Base-by-base conservation (phyloP, 2,797 vertebrate genomes). In the Notamacropus eugenii region DNA sequence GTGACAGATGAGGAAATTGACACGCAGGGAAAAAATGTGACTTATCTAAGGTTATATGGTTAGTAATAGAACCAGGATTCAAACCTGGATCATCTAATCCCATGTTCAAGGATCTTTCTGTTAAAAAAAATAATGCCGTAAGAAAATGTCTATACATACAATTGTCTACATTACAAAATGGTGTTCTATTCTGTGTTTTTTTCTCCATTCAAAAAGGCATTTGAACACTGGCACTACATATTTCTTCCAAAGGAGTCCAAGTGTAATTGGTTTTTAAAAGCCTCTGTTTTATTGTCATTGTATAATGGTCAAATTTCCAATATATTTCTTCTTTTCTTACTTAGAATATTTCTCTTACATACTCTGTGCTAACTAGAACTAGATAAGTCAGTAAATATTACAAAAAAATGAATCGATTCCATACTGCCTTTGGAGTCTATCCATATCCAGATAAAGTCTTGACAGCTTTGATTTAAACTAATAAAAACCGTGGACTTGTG, bases 401-500 rank as follows among this genome's bases (percentile, higher is more conserved):
- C 98, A 98, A 98, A 98, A 98, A 98, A 52, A 52, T 98, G 95
- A 98, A 98, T 97, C 98, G 98, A 98, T 98, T 99, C 98, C 98
- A 98, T 98, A 99, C 98, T 99, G 99, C 98, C 99, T 98, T 98
- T 98, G 98, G 98, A 98, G 98, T 98, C 98, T 98, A 97, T 98
- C 98, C 99, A 98, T 98, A 98, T 99, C 98, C 98, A 97, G 96
- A 98, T 98, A 98, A 98, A 98, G 98, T 98, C 98, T 98, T 96
- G 98, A 98, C 95, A 98, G 97, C 98, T 98, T 98, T 98, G 98
- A 99, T 99, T 98, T 98, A 99, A 99, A 99, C 99, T 99, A 99
- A 98, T 99, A 96, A 97, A 98, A 99, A 99, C 98, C 99, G 99
- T 99, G 99, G 99, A 99, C 99, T 99, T 98, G 99, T 99, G 99